Evolutionary conservation across 2,113 vertebrate species (phyloP), one percentile per base, ranked within the genome.

Genomic region (Anoura caudifer): DNA sequence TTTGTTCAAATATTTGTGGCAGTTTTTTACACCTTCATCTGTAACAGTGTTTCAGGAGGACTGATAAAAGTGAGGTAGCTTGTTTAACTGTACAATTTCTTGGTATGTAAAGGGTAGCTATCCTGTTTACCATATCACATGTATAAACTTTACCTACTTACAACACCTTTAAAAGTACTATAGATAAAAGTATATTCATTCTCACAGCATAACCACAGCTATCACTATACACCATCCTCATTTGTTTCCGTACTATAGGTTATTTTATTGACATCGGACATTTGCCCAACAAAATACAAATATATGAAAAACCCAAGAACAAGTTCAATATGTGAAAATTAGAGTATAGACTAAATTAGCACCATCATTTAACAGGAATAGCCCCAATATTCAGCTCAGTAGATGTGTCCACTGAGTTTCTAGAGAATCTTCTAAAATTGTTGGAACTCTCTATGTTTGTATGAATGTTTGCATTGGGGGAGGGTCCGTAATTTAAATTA

Each of bases 221-320:
- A 83, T 73, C 28, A 3, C 69, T 90, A 12, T 70, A 56, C 87
- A 15, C 0, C 2, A 75, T 75, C 47, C 7, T 82, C 15, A 24
- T 61, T 75, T 92, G 87, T 56, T 87, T 59, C 36, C 67, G 0
- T 93, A 24, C 1, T 79, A 19, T 67, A n/a, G 41, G 17, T 81
- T 89, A 69, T 80, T 91, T 97, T 43, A 89, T 50, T 87, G 12
- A 83, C 72, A 65, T 22, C 36, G 70, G 43, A 92, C 56, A 93
- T 94, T 88, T 92, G 20, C 38, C 67, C 61, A 67, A 26, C 63
- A 91, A 79, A 94, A 90, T 84, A 28, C 54, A 77, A 86, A 82
- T 87, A 13, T 54, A 26, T 72, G 31, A 61, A 91, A 91, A 95
- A 47, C 26, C 28, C 31, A 94, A 33, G 45, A 82, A 61, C 36